A percentile compares a stretch with the other conserved stretches of the same genome.
phyloP scores from a whole-genome alignment of 2,113 vertebrate genomes.

The Zosterops hypoxanthus region DNA sequence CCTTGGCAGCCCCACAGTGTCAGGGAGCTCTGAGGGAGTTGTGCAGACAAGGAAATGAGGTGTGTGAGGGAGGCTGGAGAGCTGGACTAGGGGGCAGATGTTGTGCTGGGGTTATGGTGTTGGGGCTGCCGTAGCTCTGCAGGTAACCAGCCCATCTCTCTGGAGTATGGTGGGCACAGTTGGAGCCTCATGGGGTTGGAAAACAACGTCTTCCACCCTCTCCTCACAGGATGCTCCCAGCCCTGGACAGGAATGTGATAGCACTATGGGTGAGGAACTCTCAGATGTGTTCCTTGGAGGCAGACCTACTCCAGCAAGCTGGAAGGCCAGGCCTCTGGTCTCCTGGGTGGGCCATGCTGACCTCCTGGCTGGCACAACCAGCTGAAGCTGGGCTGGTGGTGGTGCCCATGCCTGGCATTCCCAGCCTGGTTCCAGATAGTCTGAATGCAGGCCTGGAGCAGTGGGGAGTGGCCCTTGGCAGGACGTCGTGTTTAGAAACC shows the following conservation, averaged over 20 bases:
- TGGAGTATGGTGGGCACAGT: rapidly evolving
- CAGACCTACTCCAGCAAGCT: neutral
- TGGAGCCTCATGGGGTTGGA: neutral
- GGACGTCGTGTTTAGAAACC: conserved; percentile 72
- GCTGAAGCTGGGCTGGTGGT: neutral
- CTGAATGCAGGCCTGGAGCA: neutral
- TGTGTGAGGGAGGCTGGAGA: neutral
- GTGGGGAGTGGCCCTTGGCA: conserved; percentile 63
- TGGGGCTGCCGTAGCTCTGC: rapidly evolving
- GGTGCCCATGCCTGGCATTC: neutral
- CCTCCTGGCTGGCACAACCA: neutral
- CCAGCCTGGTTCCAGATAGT: neutral
- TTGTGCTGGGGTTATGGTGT: neutral
- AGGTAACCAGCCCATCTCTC: neutral
- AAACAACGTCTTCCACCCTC: neutral
- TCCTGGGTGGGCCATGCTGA: neutral
- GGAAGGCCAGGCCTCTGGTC: neutral
- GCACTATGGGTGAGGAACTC: rapidly evolving
- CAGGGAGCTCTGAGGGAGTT: neutral
- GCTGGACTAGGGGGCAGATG: neutral
- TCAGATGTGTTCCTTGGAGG: rapidly evolving
- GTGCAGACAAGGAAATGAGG: too few species aligned
- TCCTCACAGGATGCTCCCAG: neutral
- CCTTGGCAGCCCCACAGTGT: neutral
- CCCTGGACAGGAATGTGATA: neutral